A percentile compares a stretch with the other conserved stretches of the same genome.
phyloP scores from a whole-genome alignment of 2,113 vertebrate genomes.

The Phycodurus eques region DNA sequence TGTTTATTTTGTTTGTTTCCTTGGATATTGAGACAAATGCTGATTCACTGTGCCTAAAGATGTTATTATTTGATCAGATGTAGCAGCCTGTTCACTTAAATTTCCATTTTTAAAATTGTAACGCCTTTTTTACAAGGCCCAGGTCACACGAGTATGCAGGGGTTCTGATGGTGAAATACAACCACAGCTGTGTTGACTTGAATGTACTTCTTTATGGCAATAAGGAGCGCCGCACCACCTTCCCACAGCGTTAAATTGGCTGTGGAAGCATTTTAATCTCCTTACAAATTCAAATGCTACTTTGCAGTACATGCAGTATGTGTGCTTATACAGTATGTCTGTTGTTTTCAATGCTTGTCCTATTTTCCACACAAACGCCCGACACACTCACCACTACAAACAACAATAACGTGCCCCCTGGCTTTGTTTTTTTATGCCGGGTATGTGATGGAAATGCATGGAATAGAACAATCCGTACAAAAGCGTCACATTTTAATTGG shows the following conservation, averaged over 20 bases:
- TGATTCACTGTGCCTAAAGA: background rate
- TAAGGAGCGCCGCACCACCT: slow-evolving; percentile 17
- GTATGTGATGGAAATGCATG: slow-evolving; percentile 41
- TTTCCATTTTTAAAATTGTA: slow-evolving; percentile 31
- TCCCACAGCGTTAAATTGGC: slow-evolving; percentile 16
- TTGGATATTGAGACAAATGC: too few relatives aligned
- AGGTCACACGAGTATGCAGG: slow-evolving; percentile 17
- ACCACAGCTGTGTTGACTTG: slow-evolving; percentile 34
- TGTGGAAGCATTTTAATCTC: slow-evolving; percentile 4
- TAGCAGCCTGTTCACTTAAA: background rate
- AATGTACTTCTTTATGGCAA: slow-evolving; percentile 46
- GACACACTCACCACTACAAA: slow-evolving; percentile 27
- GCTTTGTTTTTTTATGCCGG: slow-evolving; percentile 36
- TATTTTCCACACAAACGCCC: slow-evolving; percentile 40
- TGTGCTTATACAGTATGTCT: slow-evolving; percentile 21
- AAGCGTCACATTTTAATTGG: slow-evolving; percentile 54
- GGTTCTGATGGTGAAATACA: slow-evolving; percentile 45
- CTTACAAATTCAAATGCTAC: background rate
- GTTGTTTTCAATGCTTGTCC: slow-evolving; percentile 45
- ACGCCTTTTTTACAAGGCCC: slow-evolving; percentile 24
- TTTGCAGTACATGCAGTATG: background rate
- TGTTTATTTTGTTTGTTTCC: too few relatives aligned
- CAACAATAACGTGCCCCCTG: slow-evolving; percentile 43
- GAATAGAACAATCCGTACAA: slow-evolving; percentile 41
- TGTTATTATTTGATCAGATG: background rate